Base-by-base conservation (phyloP, 35 echinoderm and acorn worm genomes). In the Holothuria glaberrima region DNA sequence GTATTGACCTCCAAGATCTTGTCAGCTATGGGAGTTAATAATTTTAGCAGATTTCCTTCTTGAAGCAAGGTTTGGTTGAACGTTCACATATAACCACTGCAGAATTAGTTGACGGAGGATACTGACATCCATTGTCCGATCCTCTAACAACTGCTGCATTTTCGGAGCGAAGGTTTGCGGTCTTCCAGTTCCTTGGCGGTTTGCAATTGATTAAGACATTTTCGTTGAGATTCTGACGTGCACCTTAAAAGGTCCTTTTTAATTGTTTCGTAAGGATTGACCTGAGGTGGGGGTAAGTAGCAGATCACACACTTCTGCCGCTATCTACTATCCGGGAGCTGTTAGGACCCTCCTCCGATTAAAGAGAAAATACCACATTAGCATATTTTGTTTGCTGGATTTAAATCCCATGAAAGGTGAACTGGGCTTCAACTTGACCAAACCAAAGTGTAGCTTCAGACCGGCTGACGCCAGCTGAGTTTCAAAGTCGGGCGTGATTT, bases 381-480 rank as follows among this genome's bases (percentile, higher is more conserved):
- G 73, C 24, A 73, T 58, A 93, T 72, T 80, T 93, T 9, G 91
- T 89, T 44, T 35, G 22, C 41, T 93, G 33, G 21, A 14, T 30
- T 9, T 86, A 89, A 21, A 93, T 93, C 1, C 88, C 50, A 17
- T 65, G 20, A 0, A 86, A 89, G 18, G 30, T 32, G 56, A 89
- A 93, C 63, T 89, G 86, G n/a, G 86, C 92, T 59, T 93, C 92
- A 13, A 93, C 86, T 28, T 93, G 92, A 54, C 71, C 59, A 59
- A 93, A 93, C 86, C 86, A 93, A 34, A 93, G 17, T 21, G 92
- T 34, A 94, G 45, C 63, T 90, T 94, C 18, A 90, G 9, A n/a
- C 66, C 85, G 10, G 85, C 79, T 0, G 77, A 45, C 4, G 74
- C 62, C 22, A 86, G 41, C 6, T 17, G 34, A 44, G 58, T 30